Evolutionary conservation across 2,797 vertebrate species (phyloP).

Genomic region (Dendrocincla fuliginosa): DNA sequence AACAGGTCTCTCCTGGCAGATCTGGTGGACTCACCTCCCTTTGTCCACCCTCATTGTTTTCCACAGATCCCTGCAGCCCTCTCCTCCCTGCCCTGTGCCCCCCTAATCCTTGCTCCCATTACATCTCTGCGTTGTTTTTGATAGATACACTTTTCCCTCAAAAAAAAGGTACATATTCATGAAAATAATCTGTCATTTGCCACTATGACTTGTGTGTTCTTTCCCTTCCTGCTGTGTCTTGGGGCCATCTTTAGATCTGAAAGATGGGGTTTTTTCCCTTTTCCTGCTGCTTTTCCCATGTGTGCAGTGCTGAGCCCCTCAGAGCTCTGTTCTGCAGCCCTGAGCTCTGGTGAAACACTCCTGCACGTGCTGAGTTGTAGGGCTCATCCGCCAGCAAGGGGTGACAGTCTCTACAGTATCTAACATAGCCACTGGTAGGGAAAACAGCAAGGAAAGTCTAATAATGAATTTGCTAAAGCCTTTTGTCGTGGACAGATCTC

Average conservation of each 20-base stretch:
- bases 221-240: background rate
- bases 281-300: background rate
- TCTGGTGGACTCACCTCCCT: background rate
- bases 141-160: background rate
- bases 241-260: background rate
- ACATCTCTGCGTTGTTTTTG: background rate
- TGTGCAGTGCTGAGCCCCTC: background rate
- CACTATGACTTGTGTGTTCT: background rate
- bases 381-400: background rate
- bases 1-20: background rate
- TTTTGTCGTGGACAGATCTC: background rate
- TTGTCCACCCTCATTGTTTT: background rate
- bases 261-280: background rate
- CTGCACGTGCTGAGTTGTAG: background rate
- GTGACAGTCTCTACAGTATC: background rate
- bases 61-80: background rate
- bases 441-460: background rate
- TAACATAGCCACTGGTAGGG: background rate
- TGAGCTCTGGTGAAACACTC: background rate
- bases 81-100: background rate
- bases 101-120: background rate
- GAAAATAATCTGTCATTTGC: background rate
- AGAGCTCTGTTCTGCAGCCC: background rate
- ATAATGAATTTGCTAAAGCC: background rate
- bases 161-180: background rate